A percentile compares a stretch with the other conserved stretches of the same genome.
phyloP scores from a whole-genome alignment of 92 coral and sea anemone species.

The Siderastrea siderea region DNA sequence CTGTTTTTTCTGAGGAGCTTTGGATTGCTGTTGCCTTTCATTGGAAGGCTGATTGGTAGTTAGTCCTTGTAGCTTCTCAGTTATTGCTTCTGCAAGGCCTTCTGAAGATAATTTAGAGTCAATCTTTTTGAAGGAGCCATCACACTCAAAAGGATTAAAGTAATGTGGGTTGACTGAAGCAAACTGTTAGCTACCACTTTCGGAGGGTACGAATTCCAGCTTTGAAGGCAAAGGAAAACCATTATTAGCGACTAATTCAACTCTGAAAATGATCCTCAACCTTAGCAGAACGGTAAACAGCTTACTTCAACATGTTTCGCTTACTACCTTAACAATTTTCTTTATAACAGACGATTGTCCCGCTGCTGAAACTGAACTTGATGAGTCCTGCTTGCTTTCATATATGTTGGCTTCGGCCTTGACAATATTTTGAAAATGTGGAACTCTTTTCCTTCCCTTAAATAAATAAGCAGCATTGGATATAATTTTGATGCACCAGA shows the following conservation, averaged over 20 bases:
- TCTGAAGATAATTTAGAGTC: constrained; percentile 12
- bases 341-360: too few relatives aligned
- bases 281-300: too few relatives aligned
- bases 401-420: not conserved
- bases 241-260: too few relatives aligned
- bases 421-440: not conserved
- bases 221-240: too few relatives aligned
- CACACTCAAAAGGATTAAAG: constrained; percentile 44
- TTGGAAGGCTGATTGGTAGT: not conserved
- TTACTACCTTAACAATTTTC: too few relatives aligned
- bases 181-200: constrained; percentile 8
- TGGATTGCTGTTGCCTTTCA: constrained; percentile 9
- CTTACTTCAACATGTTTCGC: too few relatives aligned
- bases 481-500: not conserved
- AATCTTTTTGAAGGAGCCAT: constrained; percentile 20
- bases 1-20: constrained; percentile 11
- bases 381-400: too few relatives aligned
- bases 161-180: constrained; percentile 12
- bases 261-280: too few relatives aligned
- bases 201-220: constrained; percentile 25
- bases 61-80: constrained; percentile 3
- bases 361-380: too few relatives aligned
- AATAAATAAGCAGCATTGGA: constrained; percentile 1
- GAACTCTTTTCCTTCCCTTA: not conserved
- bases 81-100: constrained; percentile 10